A percentile compares a stretch with the other conserved stretches of the same genome.
Conservation (phyloP, 2,797 vertebrate genomes). For the Lepilemur septentrionalis region DNA sequence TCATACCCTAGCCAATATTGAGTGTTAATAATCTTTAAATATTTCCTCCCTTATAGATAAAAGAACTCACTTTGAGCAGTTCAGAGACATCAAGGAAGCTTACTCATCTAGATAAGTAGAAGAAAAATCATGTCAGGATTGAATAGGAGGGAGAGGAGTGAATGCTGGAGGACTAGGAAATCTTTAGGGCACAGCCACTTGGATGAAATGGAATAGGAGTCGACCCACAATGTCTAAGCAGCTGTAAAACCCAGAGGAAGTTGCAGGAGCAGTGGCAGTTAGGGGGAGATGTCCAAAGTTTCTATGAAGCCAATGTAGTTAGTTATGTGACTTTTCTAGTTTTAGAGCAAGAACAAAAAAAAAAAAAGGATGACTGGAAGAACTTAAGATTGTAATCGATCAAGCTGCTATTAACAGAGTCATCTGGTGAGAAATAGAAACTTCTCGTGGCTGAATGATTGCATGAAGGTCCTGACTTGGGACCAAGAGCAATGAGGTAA, state of each 20-base stretch:
- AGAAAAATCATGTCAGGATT: too few species aligned
- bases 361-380: neutral
- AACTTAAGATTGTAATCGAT: neutral
- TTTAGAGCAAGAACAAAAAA: neutral
- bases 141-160: neutral
- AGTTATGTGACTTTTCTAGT: neutral
- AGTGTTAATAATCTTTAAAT: neutral
- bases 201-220: neutral
- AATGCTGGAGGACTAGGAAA: neutral
- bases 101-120: neutral
- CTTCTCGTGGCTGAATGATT: neutral
- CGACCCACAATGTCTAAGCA: neutral
- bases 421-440: neutral
- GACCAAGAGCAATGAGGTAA: neutral
- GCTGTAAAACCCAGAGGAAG: neutral
- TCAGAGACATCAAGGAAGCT: neutral
- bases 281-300: neutral
- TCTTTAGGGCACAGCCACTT: neutral
- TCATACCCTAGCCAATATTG: neutral
- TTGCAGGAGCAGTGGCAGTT: too few species aligned
- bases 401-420: neutral
- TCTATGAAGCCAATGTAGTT: neutral
- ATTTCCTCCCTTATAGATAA: neutral
- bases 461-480: neutral
- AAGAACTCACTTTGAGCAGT: neutral